Conservation (phyloP, 2,888 invertebrate genomes). For the Xiphydria camelus region DNA sequence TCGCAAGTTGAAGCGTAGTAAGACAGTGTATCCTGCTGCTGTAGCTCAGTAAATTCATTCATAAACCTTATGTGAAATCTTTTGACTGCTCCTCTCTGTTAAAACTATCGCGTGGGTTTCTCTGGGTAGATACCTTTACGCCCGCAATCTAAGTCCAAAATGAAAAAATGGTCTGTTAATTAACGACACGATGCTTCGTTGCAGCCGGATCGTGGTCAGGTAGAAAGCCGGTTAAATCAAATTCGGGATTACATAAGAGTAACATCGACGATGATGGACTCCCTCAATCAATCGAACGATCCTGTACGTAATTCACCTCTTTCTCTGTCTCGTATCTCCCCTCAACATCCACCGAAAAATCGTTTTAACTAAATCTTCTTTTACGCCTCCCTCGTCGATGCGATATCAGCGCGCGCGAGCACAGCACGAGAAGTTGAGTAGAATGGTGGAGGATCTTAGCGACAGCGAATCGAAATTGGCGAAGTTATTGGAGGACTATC, state of each 20-base stretch:
- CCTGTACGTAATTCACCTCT: constrained; percentile 63
- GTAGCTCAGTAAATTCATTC: too few species aligned
- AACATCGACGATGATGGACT: constrained; percentile 71
- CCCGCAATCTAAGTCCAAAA: not conserved
- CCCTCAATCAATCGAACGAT: constrained; percentile 71
- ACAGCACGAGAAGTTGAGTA: constrained; percentile 65
- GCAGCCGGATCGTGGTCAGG: constrained; percentile 68
- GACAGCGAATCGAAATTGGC: constrained; percentile 72
- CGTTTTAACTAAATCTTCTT: constrained; percentile 7
- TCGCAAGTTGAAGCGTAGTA: too few species aligned
- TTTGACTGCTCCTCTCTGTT: too few species aligned
- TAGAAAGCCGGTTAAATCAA: constrained; percentile 71
- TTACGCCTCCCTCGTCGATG: too few species aligned
- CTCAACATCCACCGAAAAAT: not conserved
- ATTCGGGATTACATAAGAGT: constrained; percentile 74
- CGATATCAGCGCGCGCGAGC: constrained; percentile 46
- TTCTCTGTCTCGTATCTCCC: too few species aligned
- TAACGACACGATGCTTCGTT: constrained; percentile 14
- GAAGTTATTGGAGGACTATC: constrained; percentile 60
- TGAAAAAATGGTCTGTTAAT: not conserved
- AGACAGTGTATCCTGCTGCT: too few species aligned
- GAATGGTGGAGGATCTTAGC: constrained; percentile 70
- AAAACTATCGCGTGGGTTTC: too few species aligned
- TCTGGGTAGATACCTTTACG: too few species aligned
- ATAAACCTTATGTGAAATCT: too few species aligned